phyloP scores from a whole-genome alignment of 2,113 vertebrate genomes.

The Cinclus mexicanus region DNA sequence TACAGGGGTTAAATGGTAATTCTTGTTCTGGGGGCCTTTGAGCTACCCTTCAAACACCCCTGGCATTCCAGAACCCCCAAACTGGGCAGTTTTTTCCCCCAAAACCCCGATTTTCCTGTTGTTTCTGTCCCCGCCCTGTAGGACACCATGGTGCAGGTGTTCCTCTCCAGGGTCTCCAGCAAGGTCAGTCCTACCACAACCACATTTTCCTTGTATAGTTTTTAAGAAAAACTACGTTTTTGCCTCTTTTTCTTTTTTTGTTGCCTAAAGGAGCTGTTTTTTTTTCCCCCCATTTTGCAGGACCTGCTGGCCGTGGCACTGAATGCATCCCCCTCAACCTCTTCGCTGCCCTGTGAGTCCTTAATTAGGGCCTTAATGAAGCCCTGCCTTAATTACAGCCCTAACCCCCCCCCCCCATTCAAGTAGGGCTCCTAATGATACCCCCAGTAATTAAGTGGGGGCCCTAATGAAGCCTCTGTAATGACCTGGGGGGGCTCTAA shows the following conservation, averaged over 20 bases:
- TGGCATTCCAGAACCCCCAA: rapidly evolving
- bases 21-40: background rate
- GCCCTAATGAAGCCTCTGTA: background rate
- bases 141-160: background rate
- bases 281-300: background rate
- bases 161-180: slow-evolving; percentile 52
- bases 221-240: rapidly evolving
- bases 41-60: background rate
- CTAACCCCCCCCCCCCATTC: too few relatives aligned
- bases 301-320: slow-evolving; percentile 67
- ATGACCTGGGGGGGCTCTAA: background rate
- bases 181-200: background rate
- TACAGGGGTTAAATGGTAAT: background rate
- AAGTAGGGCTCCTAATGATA: background rate
- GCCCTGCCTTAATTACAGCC: background rate
- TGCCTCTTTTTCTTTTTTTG: background rate
- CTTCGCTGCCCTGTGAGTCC: slow-evolving; percentile 60
- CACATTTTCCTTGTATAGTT: rapidly evolving
- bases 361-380: background rate
- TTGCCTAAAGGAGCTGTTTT: background rate
- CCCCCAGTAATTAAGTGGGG: background rate
- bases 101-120: rapidly evolving
- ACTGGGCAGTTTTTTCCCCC: rapidly evolving
- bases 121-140: background rate
- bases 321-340: slow-evolving; percentile 61